A percentile compares a stretch with the other conserved stretches of the same genome.
Evolutionary conservation across 2,888 invertebrate species (phyloP).

Genomic region (Listrodromus nycthemerus): DNA sequence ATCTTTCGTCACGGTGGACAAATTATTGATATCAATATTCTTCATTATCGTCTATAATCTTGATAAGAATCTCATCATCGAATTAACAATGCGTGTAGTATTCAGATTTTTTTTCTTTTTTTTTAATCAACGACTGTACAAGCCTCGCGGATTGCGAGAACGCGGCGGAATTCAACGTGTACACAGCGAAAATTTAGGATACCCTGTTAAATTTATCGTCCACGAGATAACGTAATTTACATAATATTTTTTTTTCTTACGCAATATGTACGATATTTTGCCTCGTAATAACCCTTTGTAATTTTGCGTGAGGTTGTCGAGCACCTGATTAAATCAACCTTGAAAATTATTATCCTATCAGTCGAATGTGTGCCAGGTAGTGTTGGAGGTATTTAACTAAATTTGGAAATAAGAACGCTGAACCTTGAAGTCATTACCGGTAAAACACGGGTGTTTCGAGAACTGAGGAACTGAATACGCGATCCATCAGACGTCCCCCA

Average conservation of each 20-base stretch:
- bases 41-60: slow-evolving; percentile 43
- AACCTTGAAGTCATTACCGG: background rate
- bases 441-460: background rate
- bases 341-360: slow-evolving; percentile 1
- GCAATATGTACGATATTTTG: background rate
- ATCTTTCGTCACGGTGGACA: slow-evolving; percentile 1
- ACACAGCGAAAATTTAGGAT: background rate
- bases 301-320: background rate
- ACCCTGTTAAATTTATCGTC: background rate
- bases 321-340: slow-evolving; percentile 19
- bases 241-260: slow-evolving; percentile 6
- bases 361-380: background rate
- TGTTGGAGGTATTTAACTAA: background rate
- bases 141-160: background rate
- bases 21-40: slow-evolving; percentile 27
- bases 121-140: background rate
- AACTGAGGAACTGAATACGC: background rate
- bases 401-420: background rate
- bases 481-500: slow-evolving; percentile 27
- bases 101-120: background rate
- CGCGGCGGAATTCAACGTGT: background rate
- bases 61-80: slow-evolving; percentile 35
- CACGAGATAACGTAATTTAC: background rate
- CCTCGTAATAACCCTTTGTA: background rate
- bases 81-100: slow-evolving; percentile 15